Conservation (phyloP, 1,140 invertebrate species). For the Bombus confusus region DNA sequence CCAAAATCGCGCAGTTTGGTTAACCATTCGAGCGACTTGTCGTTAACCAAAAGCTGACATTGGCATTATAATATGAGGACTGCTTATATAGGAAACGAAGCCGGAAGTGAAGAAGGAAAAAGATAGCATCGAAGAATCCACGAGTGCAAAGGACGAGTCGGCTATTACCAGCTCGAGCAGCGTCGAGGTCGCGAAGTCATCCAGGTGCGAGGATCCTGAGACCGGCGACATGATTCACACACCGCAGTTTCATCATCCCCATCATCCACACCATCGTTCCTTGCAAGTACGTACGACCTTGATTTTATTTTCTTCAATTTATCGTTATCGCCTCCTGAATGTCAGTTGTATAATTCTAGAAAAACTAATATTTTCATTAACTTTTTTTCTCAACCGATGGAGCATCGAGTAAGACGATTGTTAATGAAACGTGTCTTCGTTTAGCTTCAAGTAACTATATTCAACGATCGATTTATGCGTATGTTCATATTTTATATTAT, state of each 20-base stretch:
- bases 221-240: slow-evolving; percentile 86
- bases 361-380: no score
- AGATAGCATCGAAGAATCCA: slow-evolving; percentile 62
- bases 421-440: no score
- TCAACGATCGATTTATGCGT: no score
- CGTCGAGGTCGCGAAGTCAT: slow-evolving; percentile 70
- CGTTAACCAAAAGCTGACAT: neutral
- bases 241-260: slow-evolving; percentile 85
- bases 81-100: slow-evolving; percentile 65
- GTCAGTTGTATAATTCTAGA: no score
- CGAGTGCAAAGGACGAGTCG: slow-evolving; percentile 68
- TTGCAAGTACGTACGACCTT: slow-evolving; percentile 82
- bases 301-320: slow-evolving; percentile 31
- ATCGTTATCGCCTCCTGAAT: neutral
- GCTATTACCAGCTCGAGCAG: slow-evolving; percentile 58
- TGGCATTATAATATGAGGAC: neutral
- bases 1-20: neutral
- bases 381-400: no score
- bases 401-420: no score
- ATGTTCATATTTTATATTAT: no score
- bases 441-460: no score
- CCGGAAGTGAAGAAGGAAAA: slow-evolving; percentile 72
- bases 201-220: slow-evolving; percentile 80
- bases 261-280: slow-evolving; percentile 82
- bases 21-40: neutral